Base-by-base conservation (phyloP, 1,140 invertebrate species). In the Dreissena polymorpha region DNA sequence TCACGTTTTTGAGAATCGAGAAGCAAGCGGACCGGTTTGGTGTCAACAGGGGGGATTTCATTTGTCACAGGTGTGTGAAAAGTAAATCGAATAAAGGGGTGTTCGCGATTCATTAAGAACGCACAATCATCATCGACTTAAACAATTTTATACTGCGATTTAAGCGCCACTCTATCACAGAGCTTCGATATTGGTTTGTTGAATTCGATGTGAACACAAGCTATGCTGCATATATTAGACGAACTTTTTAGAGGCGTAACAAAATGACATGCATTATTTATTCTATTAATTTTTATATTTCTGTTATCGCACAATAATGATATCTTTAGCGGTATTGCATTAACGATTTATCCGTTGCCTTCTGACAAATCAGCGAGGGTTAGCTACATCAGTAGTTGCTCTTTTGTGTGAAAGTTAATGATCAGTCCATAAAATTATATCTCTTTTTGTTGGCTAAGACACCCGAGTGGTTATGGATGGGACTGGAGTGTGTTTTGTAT, bases 401-500 rank as follows among this genome's bases (percentile, higher is more conserved):
- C 78, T 71, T 72, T 80, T 80, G 51, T 80, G 70, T 60, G 53
- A 72, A 80, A 80, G 78, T 70, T 64, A 80, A 80, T 80, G 68
- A 65, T 72, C 29, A 23, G 10, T 13, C 57, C 55, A 72, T 63
- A 50, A 80, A 70, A 80, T 53, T 72, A 80, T 80, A 80, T 57
- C 70, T 80, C 68, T 65, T 80, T 80, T 71, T 60, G 55, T 72
- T 27, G 55, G 72, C 60, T 80, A 39, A 71, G 70, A 80, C 78
- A 80, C 67, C 72, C 70, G 78, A 80, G 69, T 50, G 51, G 70
- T 50, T 80, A 55, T 78, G 50, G 64, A 55, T 78, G 51, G 25
- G 23, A 39, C 10, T 49, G 39, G 39, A 29, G 68, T n/a, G 21
- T 60, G 57, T n/a, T 60, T 60, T 60, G 57, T 60, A 60, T n/a